These are phyloP conservation scores for Acholoe squamosa DNA, from an alignment of 2,888 invertebrate genomes.

Conservation along the genomic window DNA sequence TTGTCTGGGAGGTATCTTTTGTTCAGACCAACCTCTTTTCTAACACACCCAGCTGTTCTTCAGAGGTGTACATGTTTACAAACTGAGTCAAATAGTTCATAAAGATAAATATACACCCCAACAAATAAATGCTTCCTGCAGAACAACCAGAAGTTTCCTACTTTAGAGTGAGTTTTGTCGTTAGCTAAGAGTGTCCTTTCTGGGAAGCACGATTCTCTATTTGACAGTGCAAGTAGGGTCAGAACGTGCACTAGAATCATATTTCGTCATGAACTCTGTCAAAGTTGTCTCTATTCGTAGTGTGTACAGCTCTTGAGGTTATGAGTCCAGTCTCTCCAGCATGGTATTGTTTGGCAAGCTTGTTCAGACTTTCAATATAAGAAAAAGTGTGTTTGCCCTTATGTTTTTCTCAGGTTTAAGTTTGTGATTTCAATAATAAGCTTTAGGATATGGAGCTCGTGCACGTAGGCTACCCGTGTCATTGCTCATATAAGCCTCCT, in stretches of 20 bases:
- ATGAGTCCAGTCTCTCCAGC: not conserved
- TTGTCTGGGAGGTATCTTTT: too few relatives aligned
- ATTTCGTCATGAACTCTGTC: not conserved
- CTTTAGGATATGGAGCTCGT: not conserved
- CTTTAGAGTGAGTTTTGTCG: not conserved
- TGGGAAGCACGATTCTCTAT: not conserved
- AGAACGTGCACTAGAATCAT: not conserved
- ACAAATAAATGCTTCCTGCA: not conserved
- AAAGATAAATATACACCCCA: not conserved
- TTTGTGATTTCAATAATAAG: slow-evolving; percentile 41
- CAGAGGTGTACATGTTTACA: not conserved
- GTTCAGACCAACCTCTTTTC: too few relatives aligned
- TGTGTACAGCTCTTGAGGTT: not conserved
- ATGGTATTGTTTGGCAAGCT: not conserved
- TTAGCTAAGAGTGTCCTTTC: not conserved
- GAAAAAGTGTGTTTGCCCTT: not conserved
- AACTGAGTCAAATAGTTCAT: not conserved
- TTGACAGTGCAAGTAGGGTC: not conserved
- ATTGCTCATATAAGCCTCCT: not conserved
- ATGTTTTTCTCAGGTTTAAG: slow-evolving; percentile 31
- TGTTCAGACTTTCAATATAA: not conserved
- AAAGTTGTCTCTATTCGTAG: not conserved
- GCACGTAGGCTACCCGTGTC: not conserved
- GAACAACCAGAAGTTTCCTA: not conserved
- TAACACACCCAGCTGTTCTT: not conserved